Conservation (phyloP, 2,113 vertebrate genomes). For the Pyxicephalus adspersus region DNA sequence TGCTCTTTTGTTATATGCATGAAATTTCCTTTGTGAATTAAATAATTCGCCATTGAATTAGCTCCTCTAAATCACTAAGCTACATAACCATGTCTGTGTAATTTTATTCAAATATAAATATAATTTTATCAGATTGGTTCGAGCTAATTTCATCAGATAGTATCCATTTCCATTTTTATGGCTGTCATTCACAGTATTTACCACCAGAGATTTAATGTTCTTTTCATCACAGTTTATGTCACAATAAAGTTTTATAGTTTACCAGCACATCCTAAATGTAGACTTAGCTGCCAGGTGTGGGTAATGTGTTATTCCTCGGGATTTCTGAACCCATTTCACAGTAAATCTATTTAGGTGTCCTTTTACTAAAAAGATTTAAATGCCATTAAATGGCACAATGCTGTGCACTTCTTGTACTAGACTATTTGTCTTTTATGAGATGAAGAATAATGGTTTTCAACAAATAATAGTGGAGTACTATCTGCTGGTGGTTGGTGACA, state of each 20-base stretch:
- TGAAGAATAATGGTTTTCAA: no score
- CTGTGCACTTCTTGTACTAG: no score
- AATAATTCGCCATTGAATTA: conserved; percentile 39
- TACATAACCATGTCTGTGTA: conserved; percentile 10
- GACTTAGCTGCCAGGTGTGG: conserved; percentile 3
- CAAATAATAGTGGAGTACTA: no score
- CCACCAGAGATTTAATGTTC: background rate
- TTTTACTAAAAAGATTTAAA: no score
- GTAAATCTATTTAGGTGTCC: no score
- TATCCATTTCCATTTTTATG: conserved; percentile 48
- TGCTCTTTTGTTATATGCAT: conserved; percentile 14
- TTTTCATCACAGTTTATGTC: conserved; percentile 3
- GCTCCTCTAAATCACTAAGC: conserved; percentile 20
- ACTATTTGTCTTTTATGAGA: no score
- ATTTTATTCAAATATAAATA: conserved; percentile 38
- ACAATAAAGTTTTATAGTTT: background rate
- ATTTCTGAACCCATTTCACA: no score
- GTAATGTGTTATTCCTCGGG: no score
- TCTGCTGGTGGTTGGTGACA: no score
- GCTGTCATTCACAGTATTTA: conserved; percentile 48
- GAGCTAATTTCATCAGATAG: conserved; percentile 29
- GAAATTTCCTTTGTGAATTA: conserved; percentile 37
- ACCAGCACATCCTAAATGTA: background rate
- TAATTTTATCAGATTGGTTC: conserved; percentile 44
- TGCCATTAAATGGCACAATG: no score